Conservation (phyloP, 2,888 invertebrate species). For the Idaea dimidiata region DNA sequence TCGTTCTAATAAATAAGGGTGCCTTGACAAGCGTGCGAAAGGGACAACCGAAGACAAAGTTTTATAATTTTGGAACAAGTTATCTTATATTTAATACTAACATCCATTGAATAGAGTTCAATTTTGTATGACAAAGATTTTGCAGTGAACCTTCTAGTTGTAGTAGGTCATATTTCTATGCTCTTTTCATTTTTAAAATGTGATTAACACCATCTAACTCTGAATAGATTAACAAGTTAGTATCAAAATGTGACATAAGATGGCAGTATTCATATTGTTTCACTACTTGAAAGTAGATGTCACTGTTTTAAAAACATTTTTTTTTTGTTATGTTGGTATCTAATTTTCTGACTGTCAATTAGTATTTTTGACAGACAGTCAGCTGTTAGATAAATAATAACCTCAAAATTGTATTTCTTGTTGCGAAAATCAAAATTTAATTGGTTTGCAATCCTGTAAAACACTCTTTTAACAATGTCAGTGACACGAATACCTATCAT, state of each 20-base stretch:
- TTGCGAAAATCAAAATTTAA: conserved; percentile 15
- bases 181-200: too few species aligned
- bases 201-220: conserved; percentile 12
- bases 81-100: too few species aligned
- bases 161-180: too few species aligned
- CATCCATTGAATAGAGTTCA: too few species aligned
- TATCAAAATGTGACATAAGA: conserved; percentile 6
- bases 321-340: not conserved
- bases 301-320: conserved; percentile 1
- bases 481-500: not conserved
- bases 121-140: too few species aligned
- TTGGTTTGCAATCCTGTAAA: not conserved
- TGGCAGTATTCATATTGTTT: conserved; percentile 7
- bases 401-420: conserved; percentile 2
- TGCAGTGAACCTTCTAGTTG: conserved; percentile 15
- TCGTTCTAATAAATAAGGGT: too few species aligned
- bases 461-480: not conserved
- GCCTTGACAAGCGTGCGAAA: too few species aligned
- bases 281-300: conserved; percentile 31
- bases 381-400: not conserved
- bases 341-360: not conserved
- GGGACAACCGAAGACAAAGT: too few species aligned
- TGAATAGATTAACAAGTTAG: conserved; percentile 14
- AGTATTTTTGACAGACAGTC: not conserved
- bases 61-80: too few species aligned